phyloP scores from a whole-genome alignment of 2,888 invertebrate species.

The Aspidiotus destructor region DNA sequence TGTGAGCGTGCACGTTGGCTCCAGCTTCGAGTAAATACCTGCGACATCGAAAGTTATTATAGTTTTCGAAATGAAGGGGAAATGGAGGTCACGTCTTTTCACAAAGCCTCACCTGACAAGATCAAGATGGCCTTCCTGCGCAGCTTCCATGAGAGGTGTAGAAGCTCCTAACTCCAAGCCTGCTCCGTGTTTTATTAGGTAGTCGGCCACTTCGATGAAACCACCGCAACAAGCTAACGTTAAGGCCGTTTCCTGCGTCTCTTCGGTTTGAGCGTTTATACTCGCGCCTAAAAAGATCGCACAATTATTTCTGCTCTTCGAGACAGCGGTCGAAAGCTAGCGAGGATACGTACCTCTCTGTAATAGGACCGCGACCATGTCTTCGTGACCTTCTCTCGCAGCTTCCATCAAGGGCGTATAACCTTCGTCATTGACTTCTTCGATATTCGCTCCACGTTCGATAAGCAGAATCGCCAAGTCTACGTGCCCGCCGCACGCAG shows the following conservation, averaged over 20 bases:
- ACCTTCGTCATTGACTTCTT: slow-evolving; percentile 98
- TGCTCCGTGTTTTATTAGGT: slow-evolving; percentile 88
- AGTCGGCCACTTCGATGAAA: slow-evolving; percentile 89
- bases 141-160: slow-evolving; percentile 96
- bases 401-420: slow-evolving; percentile 99
- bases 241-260: slow-evolving; percentile 93
- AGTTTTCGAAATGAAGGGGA: too few relatives aligned
- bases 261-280: slow-evolving; percentile 97
- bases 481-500: slow-evolving; percentile 97
- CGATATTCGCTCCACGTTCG: slow-evolving; percentile 95
- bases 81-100: too few relatives aligned
- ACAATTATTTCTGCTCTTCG: not conserved
- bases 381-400: slow-evolving; percentile 94
- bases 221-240: slow-evolving; percentile 91
- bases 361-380: slow-evolving; percentile 89
- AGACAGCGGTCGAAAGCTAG: not conserved
- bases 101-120: slow-evolving; percentile 61
- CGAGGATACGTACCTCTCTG: slow-evolving; percentile 56
- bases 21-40: slow-evolving; percentile 72
- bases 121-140: slow-evolving; percentile 94
- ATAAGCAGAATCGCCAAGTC: slow-evolving; percentile 91
- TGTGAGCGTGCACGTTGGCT: slow-evolving; percentile 87
- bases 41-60: slow-evolving; percentile 5
- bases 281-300: slow-evolving; percentile 52
- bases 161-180: slow-evolving; percentile 90